A percentile compares a stretch with the other conserved stretches of the same genome.
Evolutionary conservation across 2,797 vertebrate genomes (phyloP).

Genomic region (Paedocypris micromegethes): DNA sequence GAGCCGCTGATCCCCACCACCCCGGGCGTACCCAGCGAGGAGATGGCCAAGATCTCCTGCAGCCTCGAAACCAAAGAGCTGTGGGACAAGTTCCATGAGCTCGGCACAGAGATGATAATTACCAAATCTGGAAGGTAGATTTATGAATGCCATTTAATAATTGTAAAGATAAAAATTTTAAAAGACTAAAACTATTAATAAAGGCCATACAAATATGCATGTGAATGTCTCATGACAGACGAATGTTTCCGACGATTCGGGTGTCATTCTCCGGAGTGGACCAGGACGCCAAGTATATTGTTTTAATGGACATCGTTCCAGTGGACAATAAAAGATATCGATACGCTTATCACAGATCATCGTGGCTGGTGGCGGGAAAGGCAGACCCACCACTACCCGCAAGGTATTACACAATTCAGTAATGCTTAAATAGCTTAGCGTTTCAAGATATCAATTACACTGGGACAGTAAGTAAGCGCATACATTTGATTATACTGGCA

Average conservation of each 20-base stretch:
- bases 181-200: not conserved
- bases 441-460: no score
- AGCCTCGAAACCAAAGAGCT: slow-evolving; percentile 95
- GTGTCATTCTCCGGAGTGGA: slow-evolving; percentile 96
- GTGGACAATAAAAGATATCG: slow-evolving; percentile 98
- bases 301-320: slow-evolving; percentile 97
- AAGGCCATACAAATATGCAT: not conserved
- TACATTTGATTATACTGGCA: no score
- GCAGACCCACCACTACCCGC: slow-evolving; percentile 94
- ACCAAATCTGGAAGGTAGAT: slow-evolving; percentile 93
- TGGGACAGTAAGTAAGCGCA: no score
- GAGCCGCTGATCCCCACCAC: slow-evolving; percentile 93
- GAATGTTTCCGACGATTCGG: slow-evolving; percentile 98
- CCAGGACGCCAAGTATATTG: slow-evolving; percentile 93
- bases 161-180: not conserved
- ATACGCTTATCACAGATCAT: slow-evolving; percentile 96
- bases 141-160: not conserved
- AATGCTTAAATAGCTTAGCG: no score
- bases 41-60: slow-evolving; percentile 96
- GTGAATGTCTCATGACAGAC: slow-evolving; percentile 63
- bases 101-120: slow-evolving; percentile 99
- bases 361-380: slow-evolving; percentile 96
- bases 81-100: slow-evolving; percentile 97
- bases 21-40: slow-evolving; percentile 87
- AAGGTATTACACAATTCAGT: slow-evolving; percentile 68